Evolutionary conservation across 2,888 invertebrate species (phyloP).

Genomic region (Phalera bucephala): DNA sequence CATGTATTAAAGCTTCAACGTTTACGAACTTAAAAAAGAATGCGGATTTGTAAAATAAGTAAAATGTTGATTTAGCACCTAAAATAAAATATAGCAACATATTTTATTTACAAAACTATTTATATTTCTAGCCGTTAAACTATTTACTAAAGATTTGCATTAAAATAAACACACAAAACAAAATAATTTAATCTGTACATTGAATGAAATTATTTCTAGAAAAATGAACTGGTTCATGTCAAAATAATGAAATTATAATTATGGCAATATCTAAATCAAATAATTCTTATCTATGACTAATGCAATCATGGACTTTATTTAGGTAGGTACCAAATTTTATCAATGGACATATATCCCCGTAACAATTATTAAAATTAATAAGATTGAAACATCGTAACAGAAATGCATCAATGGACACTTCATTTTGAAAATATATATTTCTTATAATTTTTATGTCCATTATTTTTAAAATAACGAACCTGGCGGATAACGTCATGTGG

Average conservation of each 20-base stretch:
- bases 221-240: constrained; percentile 59
- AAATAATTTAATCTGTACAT: constrained; percentile 80
- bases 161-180: constrained; percentile 67
- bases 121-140: constrained; percentile 67
- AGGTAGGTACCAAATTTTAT: constrained; percentile 35
- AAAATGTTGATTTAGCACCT: constrained; percentile 70
- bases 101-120: constrained; percentile 73
- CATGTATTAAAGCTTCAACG: constrained; percentile 53
- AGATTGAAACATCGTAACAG: constrained; percentile 27
- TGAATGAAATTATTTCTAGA: constrained; percentile 48
- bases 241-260: constrained; percentile 57
- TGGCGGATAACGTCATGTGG: constrained; percentile 19
- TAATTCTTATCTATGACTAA: constrained; percentile 46
- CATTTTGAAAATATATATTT: constrained; percentile 16
- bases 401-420: constrained; percentile 40
- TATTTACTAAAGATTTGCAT: constrained; percentile 63
- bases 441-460: constrained; percentile 5
- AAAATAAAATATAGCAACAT: constrained; percentile 72
- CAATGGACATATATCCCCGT: constrained; percentile 27
- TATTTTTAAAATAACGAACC: constrained; percentile 12
- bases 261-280: constrained; percentile 63
- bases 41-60: constrained; percentile 39
- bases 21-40: constrained; percentile 33
- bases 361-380: constrained; percentile 31
- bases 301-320: constrained; percentile 26